Base-by-base conservation (phyloP, 1,140 invertebrate genomes). In the Ptiloglossa arizonensis region DNA sequence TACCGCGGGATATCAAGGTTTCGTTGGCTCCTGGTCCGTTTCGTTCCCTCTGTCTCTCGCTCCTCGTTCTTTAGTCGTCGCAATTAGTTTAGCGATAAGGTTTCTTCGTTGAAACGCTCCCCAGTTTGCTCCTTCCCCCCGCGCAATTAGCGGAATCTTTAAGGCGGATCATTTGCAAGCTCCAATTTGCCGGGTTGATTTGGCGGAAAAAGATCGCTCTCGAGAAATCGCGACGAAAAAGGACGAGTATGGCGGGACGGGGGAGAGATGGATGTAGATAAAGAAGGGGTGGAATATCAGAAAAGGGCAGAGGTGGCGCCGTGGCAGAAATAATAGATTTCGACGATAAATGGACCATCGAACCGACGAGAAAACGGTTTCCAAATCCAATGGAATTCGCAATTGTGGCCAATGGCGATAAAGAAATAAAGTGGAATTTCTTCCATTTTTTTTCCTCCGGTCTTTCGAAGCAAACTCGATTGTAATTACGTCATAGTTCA, bases 151-250 rank as follows among this genome's bases (percentile, higher is more conserved):
- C 60, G 81, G 81, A 87, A 86, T 87, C 86, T 86, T 87, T 79
- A 87, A 88, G 81, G 67, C 75, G 69, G 86, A 89, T 89, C 87
- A 85, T 88, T 89, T 87, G 86, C 87, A 86, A 88, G 88, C 79
- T 86, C 82, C 81, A 89, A 88, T 90, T 90, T 89, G 67, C 62
- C 52, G 46, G 73, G 79, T 87, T 83, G 86, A 89, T 88, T 87
- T 75, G 81, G 63, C 64, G 69, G 64, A 81, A 82, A 70, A 54
- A 56, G 75, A 77, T 71, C 67, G 75, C n/a, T 54, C 35, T 59
- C 15, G 22, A 52, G 64, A 72, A 70, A 78, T 83, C 81, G 71
- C 44, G 62, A 44, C 27, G 57, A 75, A 27, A 50, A 29, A 54
- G 66, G 67, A 11, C 2, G 19, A 6, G 4, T 22, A 8, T 1